Conservation (phyloP, 2,888 invertebrate species). For the Drosophila atripex region DNA sequence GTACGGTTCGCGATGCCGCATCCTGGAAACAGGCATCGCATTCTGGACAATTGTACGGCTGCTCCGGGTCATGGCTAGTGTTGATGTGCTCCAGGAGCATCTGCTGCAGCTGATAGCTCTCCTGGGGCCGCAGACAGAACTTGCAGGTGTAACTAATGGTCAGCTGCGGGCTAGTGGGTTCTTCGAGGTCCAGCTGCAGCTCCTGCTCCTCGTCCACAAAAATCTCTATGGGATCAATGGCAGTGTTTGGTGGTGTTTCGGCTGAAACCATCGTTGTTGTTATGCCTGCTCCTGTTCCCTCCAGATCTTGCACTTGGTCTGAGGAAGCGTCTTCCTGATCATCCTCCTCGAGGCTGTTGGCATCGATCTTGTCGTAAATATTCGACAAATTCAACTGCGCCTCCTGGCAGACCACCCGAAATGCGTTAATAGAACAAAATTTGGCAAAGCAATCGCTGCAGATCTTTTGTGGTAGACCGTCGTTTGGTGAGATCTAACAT, state of each 20-base stretch:
- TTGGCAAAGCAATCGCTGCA: slow-evolving; percentile 80
- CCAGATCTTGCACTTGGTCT: slow-evolving; percentile 12
- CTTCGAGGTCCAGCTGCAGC: slow-evolving; percentile 12
- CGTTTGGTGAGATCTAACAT: slow-evolving; percentile 74
- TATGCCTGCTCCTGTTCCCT: slow-evolving; percentile 6
- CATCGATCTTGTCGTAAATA: slow-evolving; percentile 81
- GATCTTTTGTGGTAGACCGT: slow-evolving; percentile 80
- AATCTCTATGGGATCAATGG: slow-evolving; percentile 61
- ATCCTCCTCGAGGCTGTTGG: slow-evolving; percentile 66
- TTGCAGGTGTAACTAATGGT: slow-evolving; percentile 71
- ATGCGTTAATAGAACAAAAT: slow-evolving; percentile 75
- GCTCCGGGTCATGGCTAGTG: slow-evolving; percentile 64
- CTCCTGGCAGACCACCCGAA: slow-evolving; percentile 75
- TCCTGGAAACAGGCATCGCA: slow-evolving; percentile 73
- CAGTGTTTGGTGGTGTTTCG: slow-evolving; percentile 62
- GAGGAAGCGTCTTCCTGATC: slow-evolving; percentile 24
- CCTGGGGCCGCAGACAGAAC: slow-evolving; percentile 73
- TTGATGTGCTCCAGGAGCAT: slow-evolving; percentile 73
- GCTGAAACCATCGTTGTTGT: slow-evolving; percentile 44
- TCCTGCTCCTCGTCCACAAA: slow-evolving; percentile 37
- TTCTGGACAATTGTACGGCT: slow-evolving; percentile 78
- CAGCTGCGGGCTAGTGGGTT: slow-evolving; percentile 34
- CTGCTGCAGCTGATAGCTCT: slow-evolving; percentile 70
- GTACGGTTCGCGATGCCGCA: slow-evolving; percentile 80
- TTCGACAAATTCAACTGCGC: slow-evolving; percentile 77